These are phyloP conservation scores for Apolygus lucorum DNA, from an alignment of 1,140 invertebrate genomes.

Conservation along the genomic window DNA sequence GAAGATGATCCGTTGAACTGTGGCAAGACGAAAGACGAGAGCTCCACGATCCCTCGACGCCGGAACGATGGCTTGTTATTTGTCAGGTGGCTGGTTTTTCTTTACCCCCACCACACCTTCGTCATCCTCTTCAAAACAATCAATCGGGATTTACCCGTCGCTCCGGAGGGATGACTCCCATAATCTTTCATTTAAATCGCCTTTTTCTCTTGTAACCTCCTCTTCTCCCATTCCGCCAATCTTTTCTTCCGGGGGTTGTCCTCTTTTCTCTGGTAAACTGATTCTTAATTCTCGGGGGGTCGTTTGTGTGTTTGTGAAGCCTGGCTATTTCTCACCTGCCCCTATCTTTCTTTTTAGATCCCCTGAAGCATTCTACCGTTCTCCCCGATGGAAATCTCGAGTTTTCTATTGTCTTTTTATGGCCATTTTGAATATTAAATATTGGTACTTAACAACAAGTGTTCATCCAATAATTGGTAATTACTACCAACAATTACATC, in stretches of 20 bases:
- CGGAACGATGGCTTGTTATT: neutral
- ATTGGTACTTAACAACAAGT: no score
- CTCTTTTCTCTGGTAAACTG: neutral
- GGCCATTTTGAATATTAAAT: no score
- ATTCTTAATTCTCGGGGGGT: constrained; percentile 5
- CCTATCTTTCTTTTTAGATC: no score
- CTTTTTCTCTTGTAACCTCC: neutral
- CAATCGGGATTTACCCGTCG: constrained; percentile 10
- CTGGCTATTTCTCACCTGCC: neutral
- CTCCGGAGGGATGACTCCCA: constrained; percentile 4
- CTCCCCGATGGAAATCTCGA: no score
- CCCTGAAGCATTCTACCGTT: no score
- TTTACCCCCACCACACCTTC: neutral
- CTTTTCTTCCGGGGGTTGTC: no score
- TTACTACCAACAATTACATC: no score
- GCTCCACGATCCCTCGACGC: neutral
- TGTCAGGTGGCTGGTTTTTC: constrained; percentile 3
- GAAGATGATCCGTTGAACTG: constrained; percentile 8
- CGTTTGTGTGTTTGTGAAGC: constrained; percentile 16
- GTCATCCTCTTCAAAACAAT: neutral
- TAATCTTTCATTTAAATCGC: constrained; percentile 15
- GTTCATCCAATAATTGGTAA: no score
- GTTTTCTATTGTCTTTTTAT: no score
- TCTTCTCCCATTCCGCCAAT: neutral
- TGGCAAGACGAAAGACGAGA: constrained; percentile 1